Conservation (phyloP, 2,797 vertebrate species). For the Basileuterus tristriatus region DNA sequence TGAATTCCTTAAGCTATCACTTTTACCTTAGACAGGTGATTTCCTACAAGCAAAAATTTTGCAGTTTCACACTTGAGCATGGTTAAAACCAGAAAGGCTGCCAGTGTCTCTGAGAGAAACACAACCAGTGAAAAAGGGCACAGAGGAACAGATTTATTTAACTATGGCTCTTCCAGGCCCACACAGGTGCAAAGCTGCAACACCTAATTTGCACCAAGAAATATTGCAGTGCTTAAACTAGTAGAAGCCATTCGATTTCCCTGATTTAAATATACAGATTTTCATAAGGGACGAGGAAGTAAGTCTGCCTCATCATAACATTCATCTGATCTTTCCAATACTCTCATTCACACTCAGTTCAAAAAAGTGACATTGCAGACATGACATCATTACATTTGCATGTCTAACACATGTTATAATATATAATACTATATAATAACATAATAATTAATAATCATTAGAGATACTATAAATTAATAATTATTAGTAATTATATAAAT, state of each 20-base stretch:
- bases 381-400: background rate
- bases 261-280: background rate
- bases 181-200: background rate
- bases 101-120: background rate
- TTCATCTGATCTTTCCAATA: background rate
- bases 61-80: background rate
- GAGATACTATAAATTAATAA: no score
- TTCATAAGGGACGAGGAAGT: background rate
- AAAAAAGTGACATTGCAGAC: background rate
- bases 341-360: background rate
- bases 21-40: background rate
- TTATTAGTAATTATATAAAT: no score
- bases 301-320: background rate
- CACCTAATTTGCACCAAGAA: background rate
- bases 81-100: background rate
- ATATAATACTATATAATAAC: no score
- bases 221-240: background rate
- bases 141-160: fast-evolving
- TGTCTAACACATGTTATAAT: background rate
- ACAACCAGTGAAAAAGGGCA: background rate
- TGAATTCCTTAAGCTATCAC: background rate
- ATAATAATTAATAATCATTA: no score
- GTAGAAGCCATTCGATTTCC: background rate
- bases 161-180: background rate
- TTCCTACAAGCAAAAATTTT: background rate